A percentile compares a stretch with the other conserved stretches of the same genome.
Conservation (phyloP, 2,797 vertebrate species). For the Bovichtus diacanthus region DNA sequence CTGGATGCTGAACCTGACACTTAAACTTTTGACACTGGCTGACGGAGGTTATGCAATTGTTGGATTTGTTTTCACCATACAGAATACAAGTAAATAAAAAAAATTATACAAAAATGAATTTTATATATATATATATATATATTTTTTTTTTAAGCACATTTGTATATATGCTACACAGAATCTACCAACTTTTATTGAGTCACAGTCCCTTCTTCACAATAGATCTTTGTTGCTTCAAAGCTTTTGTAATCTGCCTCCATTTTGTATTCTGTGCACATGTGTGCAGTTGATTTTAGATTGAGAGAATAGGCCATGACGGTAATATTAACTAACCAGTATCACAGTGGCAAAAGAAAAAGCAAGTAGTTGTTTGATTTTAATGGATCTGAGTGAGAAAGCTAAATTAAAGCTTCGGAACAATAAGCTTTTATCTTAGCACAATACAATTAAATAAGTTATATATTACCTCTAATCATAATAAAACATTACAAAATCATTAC, state of each 20-base stretch:
- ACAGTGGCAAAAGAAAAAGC: not conserved
- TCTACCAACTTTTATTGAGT: not conserved
- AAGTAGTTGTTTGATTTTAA: not conserved
- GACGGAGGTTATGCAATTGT: conserved; percentile 13
- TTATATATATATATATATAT: too few relatives aligned
- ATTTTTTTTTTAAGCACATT: not conserved
- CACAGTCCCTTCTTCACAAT: not conserved
- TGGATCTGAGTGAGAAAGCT: not conserved
- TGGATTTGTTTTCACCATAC: conserved; percentile 10
- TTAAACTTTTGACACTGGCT: conserved; percentile 6
- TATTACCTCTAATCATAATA: not conserved
- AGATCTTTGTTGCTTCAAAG: not conserved
- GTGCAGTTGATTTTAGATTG: not conserved
- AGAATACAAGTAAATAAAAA: not conserved
- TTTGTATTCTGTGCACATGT: not conserved
- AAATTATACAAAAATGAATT: not conserved
- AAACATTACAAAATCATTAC: not conserved
- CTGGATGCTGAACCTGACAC: conserved; percentile 34
- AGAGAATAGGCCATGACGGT: not conserved
- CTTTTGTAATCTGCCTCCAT: not conserved
- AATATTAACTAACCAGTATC: not conserved
- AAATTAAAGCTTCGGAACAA: not conserved
- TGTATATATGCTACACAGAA: not conserved
- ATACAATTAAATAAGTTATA: not conserved
- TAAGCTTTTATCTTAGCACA: not conserved